Percentiles rank a stretch among this genome's conserved stretches.
Conservation (phyloP, 2,113 vertebrate species). For the Trichomycterus rosablanca region DNA sequence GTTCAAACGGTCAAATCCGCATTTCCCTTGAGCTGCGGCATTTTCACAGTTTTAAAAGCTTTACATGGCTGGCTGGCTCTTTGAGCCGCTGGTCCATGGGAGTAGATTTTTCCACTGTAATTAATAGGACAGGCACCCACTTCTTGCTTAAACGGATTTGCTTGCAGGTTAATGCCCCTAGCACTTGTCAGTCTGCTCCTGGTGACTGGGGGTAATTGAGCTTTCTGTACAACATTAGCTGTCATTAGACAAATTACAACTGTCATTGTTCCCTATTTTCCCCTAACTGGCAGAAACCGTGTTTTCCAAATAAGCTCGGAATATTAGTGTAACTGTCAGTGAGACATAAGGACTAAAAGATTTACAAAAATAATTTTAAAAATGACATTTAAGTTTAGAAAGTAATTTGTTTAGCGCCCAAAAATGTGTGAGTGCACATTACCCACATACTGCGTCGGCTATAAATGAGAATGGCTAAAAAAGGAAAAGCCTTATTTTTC, state of each 20-base stretch:
- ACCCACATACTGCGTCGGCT: no score
- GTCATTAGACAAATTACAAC: no score
- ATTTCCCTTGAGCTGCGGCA: constrained; percentile 26
- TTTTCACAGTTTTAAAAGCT: constrained; percentile 46
- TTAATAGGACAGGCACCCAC: constrained; percentile 43
- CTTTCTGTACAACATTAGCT: constrained; percentile 23
- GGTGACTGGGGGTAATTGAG: constrained; percentile 49
- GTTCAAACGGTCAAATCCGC: constrained; percentile 40
- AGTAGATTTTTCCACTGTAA: constrained; percentile 42
- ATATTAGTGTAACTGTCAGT: constrained; percentile 8
- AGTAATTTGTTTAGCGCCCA: no score
- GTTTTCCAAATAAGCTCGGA: constrained; percentile 30
- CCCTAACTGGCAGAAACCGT: constrained; percentile 49
- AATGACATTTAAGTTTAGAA: no score
- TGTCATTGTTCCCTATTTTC: constrained; percentile 38
- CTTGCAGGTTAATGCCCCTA: constrained; percentile 41
- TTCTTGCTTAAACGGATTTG: constrained; percentile 40
- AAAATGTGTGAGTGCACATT: no score
- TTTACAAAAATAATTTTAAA: no score
- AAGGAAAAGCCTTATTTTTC: no score
- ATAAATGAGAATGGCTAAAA: no score
- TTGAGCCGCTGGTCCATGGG: neutral
- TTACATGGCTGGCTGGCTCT: constrained; percentile 28
- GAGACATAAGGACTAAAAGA: neutral
- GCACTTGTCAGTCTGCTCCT: constrained; percentile 25